Base-by-base conservation (phyloP, 2,888 invertebrate species). In the Myopa tessellatipennis region DNA sequence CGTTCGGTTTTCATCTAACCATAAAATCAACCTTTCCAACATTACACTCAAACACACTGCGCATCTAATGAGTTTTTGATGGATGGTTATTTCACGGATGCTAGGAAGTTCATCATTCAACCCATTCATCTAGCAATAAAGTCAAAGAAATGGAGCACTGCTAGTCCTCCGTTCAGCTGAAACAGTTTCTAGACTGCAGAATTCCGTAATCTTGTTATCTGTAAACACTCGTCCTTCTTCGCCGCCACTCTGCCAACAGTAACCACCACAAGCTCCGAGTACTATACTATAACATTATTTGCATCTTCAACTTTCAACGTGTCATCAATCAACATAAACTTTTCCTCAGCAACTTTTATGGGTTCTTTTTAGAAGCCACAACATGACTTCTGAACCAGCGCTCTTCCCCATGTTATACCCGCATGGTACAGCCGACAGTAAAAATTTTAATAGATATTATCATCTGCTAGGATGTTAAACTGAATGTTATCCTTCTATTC, bases 271-370 rank as follows among this genome's bases (percentile, higher is more conserved):
- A 14, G 18, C 61, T 18, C 18, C 60, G 36, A 55, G 10, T 14
- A 4, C 12, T 18, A 3, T 50, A n/a, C 52, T 26, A 12, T 72
- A 63, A 55, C 67, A 55, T 58, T 40, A 68, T 65, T 74, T 68
- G 55, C 67, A 68, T 74, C 52, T 18, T 74, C 67, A 26, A 34
- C 67, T 68, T 74, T 55, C 58, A 68, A 67, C 74, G 67, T 74
- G 67, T 68, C 74, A 74, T 68, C 67, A 74, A 74, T 74, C 74
- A 67, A 74, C 58, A 68, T 68, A 74, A 74, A 74, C 67, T n/a
- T 2, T 74, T 58, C 55, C 38, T n/a, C 36, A 40, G n/a, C 40
- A 58, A 68, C 26, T 74, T 74, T 58, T 68, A 18, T 38, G 67
- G n/a, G 38, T 55, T 55, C n/a, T n/a, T 50, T 16, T 10, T 58